These are phyloP conservation scores for Echiichthys vipera DNA, from an alignment of 2,797 vertebrate species.

Conservation along the genomic window DNA sequence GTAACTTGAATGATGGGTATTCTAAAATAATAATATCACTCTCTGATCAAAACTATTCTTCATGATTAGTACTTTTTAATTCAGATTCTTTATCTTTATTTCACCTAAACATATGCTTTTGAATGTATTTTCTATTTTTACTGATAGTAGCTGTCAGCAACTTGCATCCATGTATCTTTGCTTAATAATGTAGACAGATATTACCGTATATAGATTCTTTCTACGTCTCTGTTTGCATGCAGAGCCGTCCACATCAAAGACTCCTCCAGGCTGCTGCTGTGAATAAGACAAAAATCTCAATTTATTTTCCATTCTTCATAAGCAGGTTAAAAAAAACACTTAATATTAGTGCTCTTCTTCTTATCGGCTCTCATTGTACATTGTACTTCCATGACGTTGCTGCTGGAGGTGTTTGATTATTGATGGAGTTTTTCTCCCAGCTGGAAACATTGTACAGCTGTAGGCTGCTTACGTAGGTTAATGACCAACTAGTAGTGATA, in stretches of 20 bases:
- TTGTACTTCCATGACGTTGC: not conserved
- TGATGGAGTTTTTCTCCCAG: constrained; percentile 6
- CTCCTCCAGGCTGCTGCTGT: not conserved
- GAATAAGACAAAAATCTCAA: constrained; percentile 7
- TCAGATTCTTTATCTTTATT: not conserved
- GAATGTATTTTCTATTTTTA: not conserved
- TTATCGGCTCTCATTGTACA: not conserved
- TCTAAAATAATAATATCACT: no score
- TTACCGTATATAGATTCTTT: not conserved
- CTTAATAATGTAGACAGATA: constrained; percentile 30
- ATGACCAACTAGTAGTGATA: constrained; percentile 35
- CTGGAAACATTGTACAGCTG: constrained; percentile 28
- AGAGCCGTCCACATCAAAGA: constrained; percentile 1
- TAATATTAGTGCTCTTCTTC: not conserved
- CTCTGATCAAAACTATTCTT: no score
- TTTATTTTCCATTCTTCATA: not conserved
- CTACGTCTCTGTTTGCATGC: not conserved
- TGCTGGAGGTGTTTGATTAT: not conserved
- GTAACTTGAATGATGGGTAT: no score
- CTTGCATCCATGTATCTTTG: not conserved
- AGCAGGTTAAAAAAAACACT: not conserved
- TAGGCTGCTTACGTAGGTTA: constrained; percentile 20
- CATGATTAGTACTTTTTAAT: not conserved
- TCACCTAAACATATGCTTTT: not conserved
- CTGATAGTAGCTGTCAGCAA: not conserved